Base-by-base conservation (phyloP, 1,140 invertebrate genomes). In the Teleogryllus occipitalis region DNA sequence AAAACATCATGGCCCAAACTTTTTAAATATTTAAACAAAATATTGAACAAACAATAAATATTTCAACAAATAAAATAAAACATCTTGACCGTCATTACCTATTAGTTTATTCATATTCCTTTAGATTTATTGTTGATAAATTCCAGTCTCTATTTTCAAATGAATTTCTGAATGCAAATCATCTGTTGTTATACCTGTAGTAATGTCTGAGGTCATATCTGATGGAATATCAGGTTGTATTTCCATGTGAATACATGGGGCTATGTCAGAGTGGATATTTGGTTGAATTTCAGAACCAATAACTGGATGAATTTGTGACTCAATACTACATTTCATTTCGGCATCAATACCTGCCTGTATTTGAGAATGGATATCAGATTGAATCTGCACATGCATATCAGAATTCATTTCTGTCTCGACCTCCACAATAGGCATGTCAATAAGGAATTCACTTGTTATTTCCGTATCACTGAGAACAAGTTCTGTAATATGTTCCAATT, bases 401-500 rank as follows among this genome's bases (percentile, higher is more conserved):
- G 65, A 72, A 15, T 80, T 7, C 39, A 80, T 80, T 77, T 80
- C 79, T 27, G 79, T 80, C 21, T 80, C 75, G 12, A 80, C 79
- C 47, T 80, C 79, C 18, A 80, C 79, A 72, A 80, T 80, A 18
- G 79, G 79, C 79, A 80, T 80, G 47, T 80, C 76, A 21, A 80
- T 80, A 12, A 80, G 79, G 22, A 72, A 80, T 54, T 80, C 79
- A 47, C 76, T 80, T 7, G 79, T 80, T 18, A 80, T 80, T 49
- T 80, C 79, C 7, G 79, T 18, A 74, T 80, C 79, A 74, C 79
- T 80, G 10, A 80, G 75, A 7, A 46, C 79, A 14, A 80, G 22
- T 47, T 77, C 79, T 47, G 75, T 7, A 18, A 80, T 80, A 8
- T 80, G 75, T 65, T 80, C 79, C 15, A 80, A 73, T 75, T 79